Evolutionary conservation across 1,140 invertebrate genomes (phyloP).

Genomic region (Drosophila parvula): DNA sequence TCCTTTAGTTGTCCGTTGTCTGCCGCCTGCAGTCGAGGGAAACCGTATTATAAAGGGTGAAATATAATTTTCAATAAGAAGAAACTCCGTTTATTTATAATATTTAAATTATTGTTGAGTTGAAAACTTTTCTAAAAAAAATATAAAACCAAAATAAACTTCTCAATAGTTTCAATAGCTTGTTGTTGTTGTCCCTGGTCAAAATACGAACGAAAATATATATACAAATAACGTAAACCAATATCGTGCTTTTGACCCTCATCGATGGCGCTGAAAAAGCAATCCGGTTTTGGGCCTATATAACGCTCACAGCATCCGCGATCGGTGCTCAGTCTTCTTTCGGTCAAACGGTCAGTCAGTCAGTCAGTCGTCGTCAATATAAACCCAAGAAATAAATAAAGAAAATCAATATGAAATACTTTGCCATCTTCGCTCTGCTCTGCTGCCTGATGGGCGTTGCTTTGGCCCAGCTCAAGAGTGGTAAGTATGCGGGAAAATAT

Average conservation of each 20-base stretch:
- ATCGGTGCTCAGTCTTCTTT: constrained; percentile 46
- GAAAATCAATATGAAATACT: constrained; percentile 60
- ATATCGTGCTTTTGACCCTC: constrained; percentile 56
- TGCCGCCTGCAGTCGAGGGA: too few relatives aligned
- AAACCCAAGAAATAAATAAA: neutral
- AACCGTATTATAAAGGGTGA: too few relatives aligned
- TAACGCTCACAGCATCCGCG: constrained; percentile 17
- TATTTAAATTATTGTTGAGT: too few relatives aligned
- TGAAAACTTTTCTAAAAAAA: too few relatives aligned
- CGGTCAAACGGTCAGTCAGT: constrained; percentile 1
- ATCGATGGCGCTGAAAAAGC: constrained; percentile 49
- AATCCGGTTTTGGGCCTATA: constrained; percentile 69
- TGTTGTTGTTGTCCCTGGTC: neutral
- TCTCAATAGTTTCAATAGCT: too few relatives aligned
- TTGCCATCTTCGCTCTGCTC: constrained; percentile 49
- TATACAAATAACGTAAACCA: constrained; percentile 7
- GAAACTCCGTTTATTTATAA: too few relatives aligned
- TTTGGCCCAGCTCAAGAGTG: constrained; percentile 52
- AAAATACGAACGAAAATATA: neutral
- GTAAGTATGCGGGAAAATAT: constrained; percentile 39
- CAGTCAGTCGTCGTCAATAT: neutral
- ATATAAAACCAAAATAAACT: neutral
- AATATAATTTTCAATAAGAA: too few relatives aligned
- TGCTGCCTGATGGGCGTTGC: constrained; percentile 46
- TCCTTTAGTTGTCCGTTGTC: too few relatives aligned